A percentile compares a stretch with the other conserved stretches of the same genome.
Conservation (phyloP, 2,113 vertebrate genomes). For the Heloderma charlesbogerti region DNA sequence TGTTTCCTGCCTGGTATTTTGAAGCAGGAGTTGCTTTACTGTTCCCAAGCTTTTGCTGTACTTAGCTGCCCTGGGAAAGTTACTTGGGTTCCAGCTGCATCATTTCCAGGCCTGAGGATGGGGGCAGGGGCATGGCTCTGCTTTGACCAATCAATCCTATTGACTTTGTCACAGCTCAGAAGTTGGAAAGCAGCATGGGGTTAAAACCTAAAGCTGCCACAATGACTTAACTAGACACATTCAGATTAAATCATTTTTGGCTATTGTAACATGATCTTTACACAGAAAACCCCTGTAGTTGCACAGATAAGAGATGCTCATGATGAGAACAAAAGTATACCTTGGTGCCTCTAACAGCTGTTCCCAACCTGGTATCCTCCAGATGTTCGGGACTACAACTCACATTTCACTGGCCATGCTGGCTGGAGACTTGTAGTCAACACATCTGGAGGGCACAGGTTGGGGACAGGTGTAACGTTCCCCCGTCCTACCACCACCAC, state of each 20-base stretch:
- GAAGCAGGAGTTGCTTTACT: background rate
- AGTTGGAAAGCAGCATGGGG: background rate
- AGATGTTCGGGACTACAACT: background rate
- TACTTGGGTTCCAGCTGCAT: background rate
- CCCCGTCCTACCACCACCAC: background rate
- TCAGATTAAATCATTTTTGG: background rate
- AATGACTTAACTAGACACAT: background rate
- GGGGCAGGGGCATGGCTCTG: background rate
- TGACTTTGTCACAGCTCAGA: too few species aligned
- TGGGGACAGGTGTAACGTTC: too few species aligned
- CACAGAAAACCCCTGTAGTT: background rate
- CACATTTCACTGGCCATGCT: background rate
- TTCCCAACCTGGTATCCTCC: background rate
- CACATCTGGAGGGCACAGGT: too few species aligned
- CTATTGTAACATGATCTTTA: background rate
- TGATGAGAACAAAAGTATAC: background rate
- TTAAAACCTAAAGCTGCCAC: background rate
- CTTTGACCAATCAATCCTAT: background rate
- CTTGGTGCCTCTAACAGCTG: background rate
- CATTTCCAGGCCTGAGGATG: background rate
- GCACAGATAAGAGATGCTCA: background rate
- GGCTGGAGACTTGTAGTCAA: background rate
- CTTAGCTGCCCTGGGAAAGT: background rate
- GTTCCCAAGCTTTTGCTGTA: background rate
- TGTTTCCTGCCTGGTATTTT: slow-evolving; percentile 2